Evolutionary conservation across 2,888 invertebrate species (phyloP), one percentile per base, ranked within the genome.

Genomic region (Melolontha melolontha): DNA sequence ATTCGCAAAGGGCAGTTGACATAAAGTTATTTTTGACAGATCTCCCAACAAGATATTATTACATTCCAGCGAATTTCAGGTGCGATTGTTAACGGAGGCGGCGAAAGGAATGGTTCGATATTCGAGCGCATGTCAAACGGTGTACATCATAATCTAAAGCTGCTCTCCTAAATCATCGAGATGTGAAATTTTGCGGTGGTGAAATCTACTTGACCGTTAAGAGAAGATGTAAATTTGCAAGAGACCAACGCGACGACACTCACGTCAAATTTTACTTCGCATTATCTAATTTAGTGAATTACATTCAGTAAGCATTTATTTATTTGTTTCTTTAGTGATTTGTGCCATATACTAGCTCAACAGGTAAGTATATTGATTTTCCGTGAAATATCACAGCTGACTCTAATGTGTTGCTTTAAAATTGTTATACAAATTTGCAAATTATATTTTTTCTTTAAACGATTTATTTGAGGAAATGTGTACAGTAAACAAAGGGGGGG

Each of bases 311-410:
- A 34, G 34, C 34, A 34, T 42, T n/a, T 65, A 64, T 68, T 62
- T 49, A 68, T 65, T 70, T 64, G 41, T 70, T 71, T 64, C 55
- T 69, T 70, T 70, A 52, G 54, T 54, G 42, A 54, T 63, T 54
- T 64, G 63, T 57, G 69, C 57, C 40, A 51, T 51, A 67, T 50
- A 64, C 63, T 64, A 72, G 68, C 69, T 72, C 72, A 72, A 72
- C 72, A 72, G 72, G 72, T 72, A 72, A 52, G 72, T 70, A 17
- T 64, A 70, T 71, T 71, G 69, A 71, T 69, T 66, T 40, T 52
- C 51, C 14, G 34, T 5, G 27, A 59, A 41, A 40, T 51, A 29
- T 22, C 41, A 54, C 64, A 52, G 64, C 51, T 64, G 51, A 64
- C 41, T 64, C 17, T 50, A 14, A n/a, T 14, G 16, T 22, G 22